Percentiles rank a stretch among this genome's conserved stretches.
phyloP scores from a whole-genome alignment of 1,140 invertebrate species.

The Rhagoletis pomonella region DNA sequence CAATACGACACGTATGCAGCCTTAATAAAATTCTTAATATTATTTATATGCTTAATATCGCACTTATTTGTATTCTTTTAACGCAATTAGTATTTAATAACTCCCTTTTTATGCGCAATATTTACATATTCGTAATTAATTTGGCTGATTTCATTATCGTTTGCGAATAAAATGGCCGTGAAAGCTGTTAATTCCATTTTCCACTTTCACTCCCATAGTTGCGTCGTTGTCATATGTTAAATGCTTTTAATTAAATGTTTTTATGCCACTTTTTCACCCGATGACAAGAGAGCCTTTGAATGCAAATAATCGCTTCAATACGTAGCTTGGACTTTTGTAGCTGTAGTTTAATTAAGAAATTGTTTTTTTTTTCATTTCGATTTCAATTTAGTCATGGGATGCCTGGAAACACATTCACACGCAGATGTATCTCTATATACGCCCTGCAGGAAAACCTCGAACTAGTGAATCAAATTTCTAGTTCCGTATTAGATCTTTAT shows the following conservation, averaged over 20 bases:
- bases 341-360: slow-evolving; percentile 1
- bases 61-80: too few relatives aligned
- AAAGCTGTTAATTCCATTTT: neutral
- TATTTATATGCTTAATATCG: too few relatives aligned
- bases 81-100: too few relatives aligned
- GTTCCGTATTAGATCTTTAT: too few relatives aligned
- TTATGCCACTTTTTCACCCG: neutral
- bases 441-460: too few relatives aligned
- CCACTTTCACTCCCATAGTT: neutral
- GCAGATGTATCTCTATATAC: too few relatives aligned
- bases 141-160: slow-evolving; percentile 1
- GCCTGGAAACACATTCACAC: too few relatives aligned
- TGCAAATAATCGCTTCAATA: neutral
- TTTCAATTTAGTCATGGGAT: neutral
- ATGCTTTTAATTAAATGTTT: slow-evolving; percentile 27
- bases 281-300: neutral
- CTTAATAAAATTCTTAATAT: too few relatives aligned
- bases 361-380: neutral
- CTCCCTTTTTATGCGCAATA: too few relatives aligned
- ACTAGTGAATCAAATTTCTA: too few relatives aligned
- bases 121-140: slow-evolving; percentile 25
- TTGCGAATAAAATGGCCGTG: neutral
- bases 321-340: neutral
- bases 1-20: too few relatives aligned
- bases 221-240: neutral